Base-by-base conservation (phyloP, 2,797 vertebrate genomes). In the Pangasius djambal region DNA sequence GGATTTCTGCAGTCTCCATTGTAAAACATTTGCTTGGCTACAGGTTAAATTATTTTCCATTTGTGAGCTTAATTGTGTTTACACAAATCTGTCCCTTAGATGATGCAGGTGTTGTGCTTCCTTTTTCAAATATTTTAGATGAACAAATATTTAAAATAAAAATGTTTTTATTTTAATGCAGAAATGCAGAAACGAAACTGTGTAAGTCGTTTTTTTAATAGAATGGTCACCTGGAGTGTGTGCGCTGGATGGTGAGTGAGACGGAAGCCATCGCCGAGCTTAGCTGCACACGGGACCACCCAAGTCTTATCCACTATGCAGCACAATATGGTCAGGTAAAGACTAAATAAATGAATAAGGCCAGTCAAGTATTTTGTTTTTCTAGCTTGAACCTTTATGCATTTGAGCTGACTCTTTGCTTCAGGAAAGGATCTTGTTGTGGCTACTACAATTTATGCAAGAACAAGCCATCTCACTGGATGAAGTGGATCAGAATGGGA, bases 381-480 rank as follows among this genome's bases (percentile, higher is more conserved):
- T 40, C 3, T n/a, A 72, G 12, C 44, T 20, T 59, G 37, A 28
- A 50, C 18, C 34, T 31, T 31, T 57, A 10, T 31, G 20, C 40
- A 65, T 69, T 59, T 31, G 34, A 52, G 10, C 1, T 74, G 20
- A 72, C 31, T 87, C 7, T 83, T 52, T 63, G 91, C 8, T 20
- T 61, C 90, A 99, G 98, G 98, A 99, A 94, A 98, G 98, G 91
- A 98, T 99, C 20, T 95, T 99, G 93, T 93, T 99, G 77, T 99
- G 98, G 98, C 94, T 99, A 94, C 97, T 99, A 69, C 98, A 99
- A 93, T 99, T 99, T 94, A 99, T 99, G 98, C 98, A 99, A 95
- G 98, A 99, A 77, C 98, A 99, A 93, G 98, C 97, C 0, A 99
- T 99, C 92, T 99, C 98, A 0, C 92, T 99, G 95, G 98, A 99